These are phyloP conservation scores for Athalia rosae DNA, from an alignment of 2,888 invertebrate species.

Conservation along the genomic window DNA sequence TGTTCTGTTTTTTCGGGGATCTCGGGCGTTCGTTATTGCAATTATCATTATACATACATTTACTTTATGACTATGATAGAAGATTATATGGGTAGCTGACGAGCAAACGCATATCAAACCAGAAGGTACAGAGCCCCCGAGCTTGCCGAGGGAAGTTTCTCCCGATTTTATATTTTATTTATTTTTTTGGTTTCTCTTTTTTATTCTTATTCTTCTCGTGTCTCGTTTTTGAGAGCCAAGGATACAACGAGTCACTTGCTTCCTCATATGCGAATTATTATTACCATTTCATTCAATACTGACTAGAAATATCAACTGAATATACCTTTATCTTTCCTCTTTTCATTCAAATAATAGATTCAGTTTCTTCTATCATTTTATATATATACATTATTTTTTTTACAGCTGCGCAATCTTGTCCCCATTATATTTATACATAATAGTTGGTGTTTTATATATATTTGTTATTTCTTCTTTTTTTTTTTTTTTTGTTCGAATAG, in stretches of 20 bases:
- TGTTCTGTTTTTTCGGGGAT: background rate
- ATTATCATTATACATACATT: slow-evolving; percentile 15
- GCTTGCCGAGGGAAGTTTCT: background rate
- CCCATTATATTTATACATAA: background rate
- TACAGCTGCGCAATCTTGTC: slow-evolving; percentile 29
- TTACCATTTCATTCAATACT: background rate
- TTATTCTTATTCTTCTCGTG: too few species aligned
- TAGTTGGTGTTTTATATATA: too few species aligned
- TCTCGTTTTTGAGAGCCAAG: background rate
- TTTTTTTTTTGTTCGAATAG: too few species aligned
- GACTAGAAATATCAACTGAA: slow-evolving; percentile 23
- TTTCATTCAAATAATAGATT: too few species aligned
- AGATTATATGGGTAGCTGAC: background rate
- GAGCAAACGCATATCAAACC: too few species aligned
- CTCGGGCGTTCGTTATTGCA: background rate
- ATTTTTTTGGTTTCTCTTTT: too few species aligned
- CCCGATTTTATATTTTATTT: background rate
- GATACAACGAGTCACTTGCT: background rate
- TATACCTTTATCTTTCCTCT: slow-evolving; percentile 2
- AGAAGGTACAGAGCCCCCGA: background rate
- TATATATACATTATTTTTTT: background rate
- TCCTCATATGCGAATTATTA: background rate
- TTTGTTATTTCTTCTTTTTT: too few species aligned
- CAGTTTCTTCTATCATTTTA: too few species aligned
- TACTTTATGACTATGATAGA: background rate